These are phyloP conservation scores for Eupeodes luniger DNA, from an alignment of 2,888 invertebrate genomes.

Conservation along the genomic window DNA sequence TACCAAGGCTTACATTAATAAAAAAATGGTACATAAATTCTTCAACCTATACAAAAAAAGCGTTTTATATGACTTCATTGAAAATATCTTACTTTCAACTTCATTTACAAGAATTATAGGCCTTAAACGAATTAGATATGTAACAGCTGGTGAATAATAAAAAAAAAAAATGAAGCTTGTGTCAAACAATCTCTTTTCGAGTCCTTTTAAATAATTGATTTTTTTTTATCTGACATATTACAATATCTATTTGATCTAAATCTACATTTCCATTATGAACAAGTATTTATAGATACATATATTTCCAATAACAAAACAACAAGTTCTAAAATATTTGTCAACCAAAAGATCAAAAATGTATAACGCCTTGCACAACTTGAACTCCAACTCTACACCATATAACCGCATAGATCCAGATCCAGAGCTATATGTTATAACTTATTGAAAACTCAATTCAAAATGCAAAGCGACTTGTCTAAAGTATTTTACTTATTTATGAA, in stretches of 20 bases:
- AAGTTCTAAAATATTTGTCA: constrained; percentile 36
- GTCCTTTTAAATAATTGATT: constrained; percentile 20
- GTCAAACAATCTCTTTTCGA: constrained; percentile 19
- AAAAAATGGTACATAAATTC: too few species aligned
- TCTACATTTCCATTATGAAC: constrained; percentile 23
- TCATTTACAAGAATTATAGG: background rate
- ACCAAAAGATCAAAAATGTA: constrained; percentile 17
- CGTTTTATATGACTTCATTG: background rate
- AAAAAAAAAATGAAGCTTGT: background rate
- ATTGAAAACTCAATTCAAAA: constrained; percentile 24
- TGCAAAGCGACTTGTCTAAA: constrained; percentile 29
- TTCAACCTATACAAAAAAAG: background rate
- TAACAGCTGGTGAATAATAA: background rate
- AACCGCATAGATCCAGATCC: background rate
- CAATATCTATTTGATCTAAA: background rate
- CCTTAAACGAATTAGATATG: background rate
- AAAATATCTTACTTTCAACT: background rate
- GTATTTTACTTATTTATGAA: constrained; percentile 52
- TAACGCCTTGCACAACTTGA: constrained; percentile 15
- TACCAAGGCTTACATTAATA: too few species aligned
- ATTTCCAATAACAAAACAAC: background rate
- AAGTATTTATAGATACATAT: too few species aligned
- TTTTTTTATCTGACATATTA: constrained; percentile 26
- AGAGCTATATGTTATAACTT: background rate
- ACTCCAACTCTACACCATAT: too few species aligned